Conservation (phyloP, 2,113 vertebrate species). For the Oxygymnocypris stewartii region DNA sequence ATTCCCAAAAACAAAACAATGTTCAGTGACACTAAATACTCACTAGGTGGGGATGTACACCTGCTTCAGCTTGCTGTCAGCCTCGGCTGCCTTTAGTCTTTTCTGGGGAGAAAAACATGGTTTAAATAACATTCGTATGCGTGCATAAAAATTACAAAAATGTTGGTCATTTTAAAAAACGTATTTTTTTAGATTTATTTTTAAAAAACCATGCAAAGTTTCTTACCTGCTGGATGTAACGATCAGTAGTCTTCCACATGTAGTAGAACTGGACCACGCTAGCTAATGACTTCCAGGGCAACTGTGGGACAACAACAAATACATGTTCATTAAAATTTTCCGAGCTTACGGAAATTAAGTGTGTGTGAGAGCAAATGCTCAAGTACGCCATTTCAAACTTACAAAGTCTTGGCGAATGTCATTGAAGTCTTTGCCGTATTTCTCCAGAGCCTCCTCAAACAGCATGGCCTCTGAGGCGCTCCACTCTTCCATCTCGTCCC, state of each 20-base stretch:
- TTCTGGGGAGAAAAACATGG: conserved; percentile 71
- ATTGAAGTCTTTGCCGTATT: conserved; percentile 93
- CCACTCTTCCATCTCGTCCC: conserved; percentile 96
- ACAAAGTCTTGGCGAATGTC: conserved; percentile 94
- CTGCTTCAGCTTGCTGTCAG: conserved; percentile 92
- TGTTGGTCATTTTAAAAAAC: too few relatives aligned
- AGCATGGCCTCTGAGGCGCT: conserved; percentile 92
- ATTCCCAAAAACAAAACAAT: not conserved
- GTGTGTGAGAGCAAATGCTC: not conserved
- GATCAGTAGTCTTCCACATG: conserved; percentile 98
- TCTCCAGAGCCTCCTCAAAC: conserved; percentile 91
- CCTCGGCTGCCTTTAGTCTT: conserved; percentile 90
- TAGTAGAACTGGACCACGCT: conserved; percentile 96
- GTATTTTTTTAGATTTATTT: not conserved
- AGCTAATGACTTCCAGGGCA: conserved; percentile 93
- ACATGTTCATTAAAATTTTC: not conserved
- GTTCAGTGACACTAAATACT: conserved; percentile 66
- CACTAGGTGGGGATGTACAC: conserved; percentile 95
- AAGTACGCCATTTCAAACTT: conserved; percentile 59
- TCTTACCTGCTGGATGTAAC: conserved; percentile 90
- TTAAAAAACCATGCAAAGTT: not conserved
- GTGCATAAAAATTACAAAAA: not conserved
- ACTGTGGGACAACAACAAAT: conserved; percentile 65
- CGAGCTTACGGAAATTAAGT: not conserved
- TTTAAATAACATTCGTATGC: not conserved